Base-by-base conservation (phyloP, 2,888 invertebrate genomes). In the Pyrochroa serraticornis region DNA sequence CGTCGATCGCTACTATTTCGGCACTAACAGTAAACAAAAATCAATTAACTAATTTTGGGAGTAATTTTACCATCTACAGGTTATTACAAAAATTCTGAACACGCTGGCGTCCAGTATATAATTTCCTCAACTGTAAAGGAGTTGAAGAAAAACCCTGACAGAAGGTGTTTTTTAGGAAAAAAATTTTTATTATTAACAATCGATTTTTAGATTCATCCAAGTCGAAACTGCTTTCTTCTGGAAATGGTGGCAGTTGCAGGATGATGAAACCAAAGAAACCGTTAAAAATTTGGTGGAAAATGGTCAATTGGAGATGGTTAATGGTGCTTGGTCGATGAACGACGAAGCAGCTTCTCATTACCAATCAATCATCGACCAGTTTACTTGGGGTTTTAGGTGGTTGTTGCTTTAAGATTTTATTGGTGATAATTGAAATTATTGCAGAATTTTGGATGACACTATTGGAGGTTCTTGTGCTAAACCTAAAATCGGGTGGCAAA, bases 1-100 rank as follows among this genome's bases (percentile, higher is more conserved):
- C 0, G 89, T 93, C 0, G 93, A 95, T 73, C 91, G 93, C 73
- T 95, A 95, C 72, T 95, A 89, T 70, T 92, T 88, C 73, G 91
- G 91, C 64, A 86, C 56, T 14, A 45, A 44, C 12, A 12, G 56
- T 56, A 39, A 34, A 50, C 36, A 30, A 7, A 38, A 8, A 7
- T 9, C 8, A 39, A 39, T 39, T 13, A 10, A 8, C 1, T 3
- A 13, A 36, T 43, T n/a, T 12, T 9, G 2, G 8, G 6, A n/a
- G 12, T 8, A 8, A 13, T 3, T 13, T 39, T 6, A 13, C 2
- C 14, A 9, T 39, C 8, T 2, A 12, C 39, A 39, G 12, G 8
- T 2, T n/a, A 36, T 6, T 37, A 30, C 10, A 32, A 22, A 7
- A 7, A 6, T 5, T 30, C 31, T 31, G 36, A 48, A 35, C 30